A percentile compares a stretch with the other conserved stretches of the same genome.
These are phyloP conservation scores for Hylaeus volcanicus DNA, from an alignment of 1,140 invertebrate genomes.

Conservation along the genomic window DNA sequence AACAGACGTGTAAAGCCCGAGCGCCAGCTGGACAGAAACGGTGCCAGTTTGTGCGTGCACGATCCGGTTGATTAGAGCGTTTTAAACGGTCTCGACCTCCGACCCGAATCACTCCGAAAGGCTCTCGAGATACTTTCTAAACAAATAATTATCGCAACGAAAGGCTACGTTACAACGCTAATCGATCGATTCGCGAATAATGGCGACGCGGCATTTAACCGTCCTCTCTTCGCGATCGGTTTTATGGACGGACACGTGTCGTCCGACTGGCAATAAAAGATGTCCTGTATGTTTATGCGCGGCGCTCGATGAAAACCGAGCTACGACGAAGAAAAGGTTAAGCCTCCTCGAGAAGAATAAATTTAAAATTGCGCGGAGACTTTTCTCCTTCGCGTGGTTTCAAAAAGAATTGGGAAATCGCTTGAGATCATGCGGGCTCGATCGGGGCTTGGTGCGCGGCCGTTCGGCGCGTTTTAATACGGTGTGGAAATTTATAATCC, in stretches of 20 bases:
- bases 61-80: conserved; percentile 10
- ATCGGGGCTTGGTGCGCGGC: background rate
- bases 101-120: conserved; percentile 8
- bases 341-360: background rate
- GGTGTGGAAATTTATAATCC: background rate
- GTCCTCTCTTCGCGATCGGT: background rate
- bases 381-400: background rate
- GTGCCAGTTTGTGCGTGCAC: background rate
- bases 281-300: background rate
- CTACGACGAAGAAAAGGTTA: too few species aligned
- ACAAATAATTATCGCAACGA: conserved; percentile 27
- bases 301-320: background rate
- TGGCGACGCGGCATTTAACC: background rate
- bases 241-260: background rate
- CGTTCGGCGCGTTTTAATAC: too few species aligned
- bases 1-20: background rate
- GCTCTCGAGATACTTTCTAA: conserved; percentile 26
- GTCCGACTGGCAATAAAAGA: background rate
- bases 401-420: background rate
- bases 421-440: too few species aligned
- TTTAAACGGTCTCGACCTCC: conserved; percentile 4
- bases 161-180: conserved; percentile 14
- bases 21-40: background rate
- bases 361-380: background rate
- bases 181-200: conserved; percentile 26